phyloP scores from a whole-genome alignment of 2,113 vertebrate genomes.

The Entomyzon cyanotis region DNA sequence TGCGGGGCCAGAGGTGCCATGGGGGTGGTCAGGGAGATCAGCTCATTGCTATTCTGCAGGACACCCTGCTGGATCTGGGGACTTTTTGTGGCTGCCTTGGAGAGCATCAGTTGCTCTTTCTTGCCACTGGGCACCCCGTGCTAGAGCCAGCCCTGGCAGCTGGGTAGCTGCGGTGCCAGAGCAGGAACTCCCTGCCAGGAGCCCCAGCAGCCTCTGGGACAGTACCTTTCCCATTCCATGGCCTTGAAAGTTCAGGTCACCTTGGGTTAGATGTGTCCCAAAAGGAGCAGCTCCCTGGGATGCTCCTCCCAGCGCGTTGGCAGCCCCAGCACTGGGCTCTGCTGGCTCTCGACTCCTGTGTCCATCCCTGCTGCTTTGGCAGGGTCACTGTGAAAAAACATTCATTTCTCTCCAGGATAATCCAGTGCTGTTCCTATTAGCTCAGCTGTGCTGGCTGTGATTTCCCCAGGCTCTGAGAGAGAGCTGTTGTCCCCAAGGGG shows the following conservation, averaged over 20 bases:
- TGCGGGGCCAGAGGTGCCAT: background rate
- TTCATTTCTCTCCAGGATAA: background rate
- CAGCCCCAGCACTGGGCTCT: rapidly evolving
- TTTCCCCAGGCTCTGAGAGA: background rate
- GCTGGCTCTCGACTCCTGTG: rapidly evolving
- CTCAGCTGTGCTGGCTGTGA: background rate
- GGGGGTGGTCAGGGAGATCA: background rate
- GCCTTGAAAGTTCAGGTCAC: background rate
- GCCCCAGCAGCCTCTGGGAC: background rate
- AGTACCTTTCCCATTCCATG: background rate
- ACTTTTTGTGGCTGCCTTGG: background rate
- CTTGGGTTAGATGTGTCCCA: background rate
- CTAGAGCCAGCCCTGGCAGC: background rate
- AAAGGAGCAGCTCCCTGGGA: background rate
- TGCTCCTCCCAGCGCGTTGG: rapidly evolving
- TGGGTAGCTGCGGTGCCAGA: background rate
- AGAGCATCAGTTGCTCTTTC: constrained; percentile 26
- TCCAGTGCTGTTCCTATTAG: background rate
- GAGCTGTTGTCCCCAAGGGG: background rate
- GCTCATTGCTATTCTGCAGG: constrained; percentile 23
- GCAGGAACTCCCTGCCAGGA: background rate
- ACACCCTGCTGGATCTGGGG: background rate
- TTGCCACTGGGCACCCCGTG: background rate
- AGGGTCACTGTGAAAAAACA: background rate
- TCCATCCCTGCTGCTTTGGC: background rate